Base-by-base conservation (phyloP, 1,140 invertebrate genomes). In the Lepidurus apus region DNA sequence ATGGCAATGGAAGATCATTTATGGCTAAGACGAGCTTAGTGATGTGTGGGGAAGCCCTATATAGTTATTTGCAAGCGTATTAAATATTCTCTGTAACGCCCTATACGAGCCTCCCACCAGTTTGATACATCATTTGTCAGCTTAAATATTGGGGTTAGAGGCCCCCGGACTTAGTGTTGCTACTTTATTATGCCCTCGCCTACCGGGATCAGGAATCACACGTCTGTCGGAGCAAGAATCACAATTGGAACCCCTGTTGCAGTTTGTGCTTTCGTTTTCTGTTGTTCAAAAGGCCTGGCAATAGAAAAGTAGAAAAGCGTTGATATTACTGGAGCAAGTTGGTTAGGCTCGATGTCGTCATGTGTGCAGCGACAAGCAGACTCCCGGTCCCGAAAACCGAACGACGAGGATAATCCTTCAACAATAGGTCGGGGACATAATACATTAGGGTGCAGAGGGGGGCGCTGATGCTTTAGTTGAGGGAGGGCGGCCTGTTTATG, bases 51-150 rank as follows among this genome's bases (percentile, higher is more conserved):
- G 53, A 65, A 65, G 53, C 53, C 53, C 21, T 17, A 65, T 17
- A 65, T 17, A 65, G 53, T 65, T 65, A 34, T 65, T 65, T n/a
- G 10, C 13, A n/a, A n/a, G n/a, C 13, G 53, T 65, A 65, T 21
- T 65, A 65, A 65, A 65, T 21, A 65, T 21, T 65, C 53, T 4
- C 6, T 47, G 13, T n/a, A 65, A 65, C 53, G 53, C 53, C 53
- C 53, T 65, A 21, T 65, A 1, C 17, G 21, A 65, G 53, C 53
- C 53, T 21, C 21, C 53, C 53, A 13, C 53, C 53, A 65, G 53
- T 65, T 65, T 65, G 53, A 65, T n/a, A 21, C 53, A 65, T 17
- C 53, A 65, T 65, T 65, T 65, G 53, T 65, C 53, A 65, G 53
- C 53, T 65, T 65, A 65, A 65, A 65, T n/a, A 65, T 65, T 65